phyloP scores from a whole-genome alignment of 2,888 invertebrate genomes.

The Xanthorhoe designata region DNA sequence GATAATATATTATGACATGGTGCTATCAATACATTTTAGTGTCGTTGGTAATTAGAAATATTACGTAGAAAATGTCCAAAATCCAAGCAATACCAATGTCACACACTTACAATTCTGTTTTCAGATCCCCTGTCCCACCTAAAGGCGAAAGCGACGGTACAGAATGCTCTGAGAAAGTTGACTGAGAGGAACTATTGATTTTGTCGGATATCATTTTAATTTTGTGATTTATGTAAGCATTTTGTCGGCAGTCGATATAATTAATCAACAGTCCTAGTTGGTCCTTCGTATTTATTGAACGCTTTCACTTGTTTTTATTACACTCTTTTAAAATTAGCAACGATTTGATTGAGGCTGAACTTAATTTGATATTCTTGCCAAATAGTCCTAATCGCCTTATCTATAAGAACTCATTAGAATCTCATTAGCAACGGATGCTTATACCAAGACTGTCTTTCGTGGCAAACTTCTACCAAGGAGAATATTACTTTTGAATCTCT shows the following conservation, averaged over 20 bases:
- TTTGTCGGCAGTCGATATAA: slow-evolving; percentile 60
- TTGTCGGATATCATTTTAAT: slow-evolving; percentile 54
- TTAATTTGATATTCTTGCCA: slow-evolving; percentile 69
- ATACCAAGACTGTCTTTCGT: slow-evolving; percentile 65
- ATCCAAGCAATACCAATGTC: slow-evolving; percentile 14
- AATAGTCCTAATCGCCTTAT: slow-evolving; percentile 55
- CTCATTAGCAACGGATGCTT: slow-evolving; percentile 57
- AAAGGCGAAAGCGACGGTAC: slow-evolving; percentile 84
- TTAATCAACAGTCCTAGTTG: slow-evolving; percentile 45
- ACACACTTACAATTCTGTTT: slow-evolving; percentile 56
- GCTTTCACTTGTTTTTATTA: slow-evolving; percentile 55
- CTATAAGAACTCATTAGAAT: slow-evolving; percentile 52
- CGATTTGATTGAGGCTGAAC: slow-evolving; percentile 57
- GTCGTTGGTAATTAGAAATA: slow-evolving; percentile 22
- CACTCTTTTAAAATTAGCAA: slow-evolving; percentile 45
- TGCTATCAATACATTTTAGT: slow-evolving; percentile 31
- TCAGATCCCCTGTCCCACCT: slow-evolving; percentile 83
- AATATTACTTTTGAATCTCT: slow-evolving; percentile 58
- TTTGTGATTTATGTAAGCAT: slow-evolving; percentile 74
- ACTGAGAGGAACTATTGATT: slow-evolving; percentile 80
- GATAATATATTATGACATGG: slow-evolving; percentile 11
- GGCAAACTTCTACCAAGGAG: slow-evolving; percentile 60
- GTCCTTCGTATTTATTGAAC: slow-evolving; percentile 47
- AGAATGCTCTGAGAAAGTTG: slow-evolving; percentile 84
- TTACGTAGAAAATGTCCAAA: not conserved